These are phyloP conservation scores for Shargacucullia verbasci DNA, from an alignment of 2,888 invertebrate species.

Conservation along the genomic window DNA sequence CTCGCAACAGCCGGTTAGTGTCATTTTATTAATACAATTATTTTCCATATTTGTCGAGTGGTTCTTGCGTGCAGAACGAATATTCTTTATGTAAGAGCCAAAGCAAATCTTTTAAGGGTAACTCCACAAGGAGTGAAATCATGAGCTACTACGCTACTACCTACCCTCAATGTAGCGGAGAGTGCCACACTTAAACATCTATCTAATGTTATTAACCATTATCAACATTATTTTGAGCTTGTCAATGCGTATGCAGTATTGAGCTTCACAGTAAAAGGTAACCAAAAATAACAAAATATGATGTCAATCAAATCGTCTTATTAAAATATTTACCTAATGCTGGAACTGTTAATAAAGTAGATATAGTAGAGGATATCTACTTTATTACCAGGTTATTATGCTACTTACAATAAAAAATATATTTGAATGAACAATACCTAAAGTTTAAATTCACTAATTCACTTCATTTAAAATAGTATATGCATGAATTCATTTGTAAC, in stretches of 20 bases:
- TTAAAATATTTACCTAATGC: no score
- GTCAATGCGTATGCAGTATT: no score
- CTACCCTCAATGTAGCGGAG: not conserved
- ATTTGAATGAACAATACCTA: constrained; percentile 1
- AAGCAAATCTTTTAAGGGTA: not conserved
- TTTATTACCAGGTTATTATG: no score
- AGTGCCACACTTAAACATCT: no score
- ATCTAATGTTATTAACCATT: no score
- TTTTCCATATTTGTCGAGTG: constrained; percentile 2
- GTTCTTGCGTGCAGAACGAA: not conserved
- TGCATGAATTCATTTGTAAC: constrained; percentile 6
- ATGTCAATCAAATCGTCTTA: no score
- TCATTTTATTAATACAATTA: constrained; percentile 4
- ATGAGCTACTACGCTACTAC: not conserved
- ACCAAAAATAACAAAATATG: no score
- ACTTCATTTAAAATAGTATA: constrained; percentile 4
- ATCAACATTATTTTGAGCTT: no score
- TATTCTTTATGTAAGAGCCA: not conserved
- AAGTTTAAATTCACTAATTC: constrained; percentile 1
- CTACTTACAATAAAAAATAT: not conserved
- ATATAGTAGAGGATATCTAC: no score
- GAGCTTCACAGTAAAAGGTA: no score
- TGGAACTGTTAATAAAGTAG: no score
- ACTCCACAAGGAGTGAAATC: not conserved
- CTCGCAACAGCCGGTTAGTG: constrained; percentile 31